Percentiles rank a stretch among this genome's conserved stretches.
Conservation (phyloP, 1,140 invertebrate species). For the Drosophila mojavensis region DNA sequence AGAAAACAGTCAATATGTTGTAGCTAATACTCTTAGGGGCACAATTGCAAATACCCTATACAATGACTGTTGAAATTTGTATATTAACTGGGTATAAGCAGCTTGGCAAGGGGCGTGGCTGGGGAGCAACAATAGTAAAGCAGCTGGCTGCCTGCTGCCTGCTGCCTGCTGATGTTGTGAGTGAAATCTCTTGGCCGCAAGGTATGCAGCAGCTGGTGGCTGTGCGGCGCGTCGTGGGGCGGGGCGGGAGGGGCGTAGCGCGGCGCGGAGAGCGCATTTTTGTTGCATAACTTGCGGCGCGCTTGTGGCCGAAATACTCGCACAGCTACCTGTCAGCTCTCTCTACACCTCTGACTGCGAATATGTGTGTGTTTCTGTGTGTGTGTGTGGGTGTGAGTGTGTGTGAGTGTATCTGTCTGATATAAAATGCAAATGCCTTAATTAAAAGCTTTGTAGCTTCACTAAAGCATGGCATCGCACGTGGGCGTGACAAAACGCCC, state of each 20-base stretch:
- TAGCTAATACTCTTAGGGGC: too few relatives aligned
- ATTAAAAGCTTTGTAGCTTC: constrained; percentile 78
- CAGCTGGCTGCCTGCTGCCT: not conserved
- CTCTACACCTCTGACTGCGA: not conserved
- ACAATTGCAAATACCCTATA: not conserved
- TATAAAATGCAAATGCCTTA: constrained; percentile 81
- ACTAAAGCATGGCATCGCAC: constrained; percentile 45
- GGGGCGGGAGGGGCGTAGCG: not conserved
- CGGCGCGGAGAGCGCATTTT: constrained; percentile 34
- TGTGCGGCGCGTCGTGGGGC: not conserved
- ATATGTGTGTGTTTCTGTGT: too few relatives aligned
- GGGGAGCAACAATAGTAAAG: not conserved
- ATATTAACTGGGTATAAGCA: constrained; percentile 1
- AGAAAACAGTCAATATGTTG: too few relatives aligned
- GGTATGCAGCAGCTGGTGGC: constrained; percentile 31
- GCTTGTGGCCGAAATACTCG: constrained; percentile 58
- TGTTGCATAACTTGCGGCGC: constrained; percentile 78
- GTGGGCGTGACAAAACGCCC: constrained; percentile 28
- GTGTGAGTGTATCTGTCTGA: constrained; percentile 39
- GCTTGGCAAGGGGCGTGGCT: not conserved
- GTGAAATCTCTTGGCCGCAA: constrained; percentile 43
- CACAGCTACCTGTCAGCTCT: constrained; percentile 33
- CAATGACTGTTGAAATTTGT: not conserved
- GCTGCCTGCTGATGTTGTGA: not conserved
- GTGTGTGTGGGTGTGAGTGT: not conserved